Conservation (phyloP, 2,797 vertebrate genomes). For the Hirundo rustica region DNA sequence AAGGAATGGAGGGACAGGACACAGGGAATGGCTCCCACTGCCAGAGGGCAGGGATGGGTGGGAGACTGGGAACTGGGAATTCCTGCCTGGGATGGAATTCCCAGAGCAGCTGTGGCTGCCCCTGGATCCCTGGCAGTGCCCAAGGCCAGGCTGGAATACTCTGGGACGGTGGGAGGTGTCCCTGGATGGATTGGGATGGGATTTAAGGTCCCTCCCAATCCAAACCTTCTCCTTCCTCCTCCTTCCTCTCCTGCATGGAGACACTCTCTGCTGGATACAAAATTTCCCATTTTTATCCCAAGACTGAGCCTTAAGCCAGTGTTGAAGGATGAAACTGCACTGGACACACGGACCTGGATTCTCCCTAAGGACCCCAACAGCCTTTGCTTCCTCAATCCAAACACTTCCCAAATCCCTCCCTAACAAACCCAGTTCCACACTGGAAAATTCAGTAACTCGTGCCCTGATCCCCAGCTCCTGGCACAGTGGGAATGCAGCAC, state of each 20-base stretch:
- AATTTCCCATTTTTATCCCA: not conserved
- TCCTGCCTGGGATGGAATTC: not conserved
- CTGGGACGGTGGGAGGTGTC: not conserved
- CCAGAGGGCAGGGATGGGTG: not conserved
- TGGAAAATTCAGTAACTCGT: rapidly evolving
- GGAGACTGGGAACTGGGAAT: not conserved
- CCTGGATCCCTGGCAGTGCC: not conserved
- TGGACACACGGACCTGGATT: not conserved
- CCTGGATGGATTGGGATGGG: not conserved
- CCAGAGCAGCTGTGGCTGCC: not conserved
- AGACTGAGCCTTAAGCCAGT: too few species aligned
- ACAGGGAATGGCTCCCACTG: not conserved
- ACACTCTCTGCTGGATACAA: not conserved
- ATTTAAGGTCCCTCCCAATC: not conserved
- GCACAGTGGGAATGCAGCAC: not conserved
- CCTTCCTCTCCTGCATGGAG: not conserved
- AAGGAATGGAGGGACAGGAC: not conserved
- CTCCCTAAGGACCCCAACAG: not conserved
- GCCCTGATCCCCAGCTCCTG: not conserved
- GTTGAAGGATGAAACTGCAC: not conserved
- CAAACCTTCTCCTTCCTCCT: not conserved
- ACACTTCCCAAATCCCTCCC: not conserved
- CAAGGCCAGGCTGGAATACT: not conserved
- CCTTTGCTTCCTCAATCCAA: not conserved
- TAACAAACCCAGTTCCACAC: not conserved